Evolutionary conservation across 2,888 invertebrate species (phyloP), one percentile per base, ranked within the genome.

Genomic region (Amblyjoppa proteus): DNA sequence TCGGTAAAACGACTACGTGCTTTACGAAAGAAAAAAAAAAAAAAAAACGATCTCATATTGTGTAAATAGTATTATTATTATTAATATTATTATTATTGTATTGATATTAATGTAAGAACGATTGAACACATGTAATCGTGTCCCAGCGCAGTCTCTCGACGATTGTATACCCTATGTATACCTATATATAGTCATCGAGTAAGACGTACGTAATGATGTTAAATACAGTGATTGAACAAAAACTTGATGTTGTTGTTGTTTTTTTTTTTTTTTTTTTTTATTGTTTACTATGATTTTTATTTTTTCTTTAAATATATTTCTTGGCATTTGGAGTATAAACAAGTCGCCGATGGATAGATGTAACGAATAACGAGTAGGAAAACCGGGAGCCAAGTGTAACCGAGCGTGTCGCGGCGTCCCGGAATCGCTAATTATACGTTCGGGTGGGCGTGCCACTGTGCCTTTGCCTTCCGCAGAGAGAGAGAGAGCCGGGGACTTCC

Each of bases 191-290:
- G 91, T 87, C 85, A 88, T 82, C 78, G 83, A 76, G 77, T 87
- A 88, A 28, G 84, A 88, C 88, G 84, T 88, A 89, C 88, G 84
- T 88, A 89, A 89, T 88, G 87, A 87, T 86, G 85, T 88, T 75
- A 83, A 92, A 92, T 92, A 80, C 86, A 81, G 83, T 89, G 88
- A 84, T 89, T 88, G 88, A 89, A 91, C 78, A 64, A 88, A 86
- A 56, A 61, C 69, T 41, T 31, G 28, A 28, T 20, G 74, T 11
- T 64, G 58, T 56, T n/a, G 20, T 20, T 20, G 20, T 64, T 74
- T 64, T 34, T 25, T 16, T 5, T 49, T 51, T 64, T 74, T 64
- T 34, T 25, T 16, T 5, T 49, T 51, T 38, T 41, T n/a, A 13
- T 83, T 56, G n/a, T 31, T 66, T 71, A 34, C 41, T 53, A 53